A percentile compares a stretch with the other conserved stretches of the same genome.
phyloP scores from a whole-genome alignment of 1,140 invertebrate species.

The Eumaeus atala region DNA sequence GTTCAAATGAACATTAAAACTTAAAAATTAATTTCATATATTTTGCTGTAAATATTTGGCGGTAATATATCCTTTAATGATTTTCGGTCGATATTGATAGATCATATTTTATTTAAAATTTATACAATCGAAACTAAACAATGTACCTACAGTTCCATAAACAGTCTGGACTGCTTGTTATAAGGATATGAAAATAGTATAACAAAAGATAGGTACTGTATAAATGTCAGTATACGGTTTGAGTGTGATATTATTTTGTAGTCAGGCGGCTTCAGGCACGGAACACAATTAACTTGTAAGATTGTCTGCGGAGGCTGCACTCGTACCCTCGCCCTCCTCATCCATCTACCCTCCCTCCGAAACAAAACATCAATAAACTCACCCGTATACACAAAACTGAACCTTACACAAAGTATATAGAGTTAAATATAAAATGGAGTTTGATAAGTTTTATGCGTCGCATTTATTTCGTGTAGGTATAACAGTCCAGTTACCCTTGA shows the following conservation, averaged over 20 bases:
- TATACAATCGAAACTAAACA: no score
- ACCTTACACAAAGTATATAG: conserved; percentile 27
- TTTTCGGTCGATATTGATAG: no score
- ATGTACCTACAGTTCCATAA: no score
- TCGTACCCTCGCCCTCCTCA: conserved; percentile 55
- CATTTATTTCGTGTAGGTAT: conserved; percentile 74
- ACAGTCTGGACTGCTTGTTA: no score
- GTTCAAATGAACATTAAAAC: no score
- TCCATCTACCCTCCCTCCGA: conserved; percentile 64
- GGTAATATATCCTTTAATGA: no score
- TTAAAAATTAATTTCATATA: no score
- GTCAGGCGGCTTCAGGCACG: conserved; percentile 64
- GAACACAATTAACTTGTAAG: conserved; percentile 74
- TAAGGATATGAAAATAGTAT: not conserved
- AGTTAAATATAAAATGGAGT: conserved; percentile 28
- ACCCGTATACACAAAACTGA: conserved; percentile 26
- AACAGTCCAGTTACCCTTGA: conserved; percentile 75
- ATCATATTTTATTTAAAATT: no score
- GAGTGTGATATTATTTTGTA: conserved; percentile 66
- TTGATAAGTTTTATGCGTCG: conserved; percentile 66
- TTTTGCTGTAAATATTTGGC: no score
- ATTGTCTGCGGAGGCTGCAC: conserved; percentile 72
- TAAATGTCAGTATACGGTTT: conserved; percentile 21
- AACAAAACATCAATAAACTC: conserved; percentile 73
- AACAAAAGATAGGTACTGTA: conserved; percentile 13